Evolutionary conservation across 2,113 vertebrate species (phyloP).

Genomic region (Spea bombifrons): DNA sequence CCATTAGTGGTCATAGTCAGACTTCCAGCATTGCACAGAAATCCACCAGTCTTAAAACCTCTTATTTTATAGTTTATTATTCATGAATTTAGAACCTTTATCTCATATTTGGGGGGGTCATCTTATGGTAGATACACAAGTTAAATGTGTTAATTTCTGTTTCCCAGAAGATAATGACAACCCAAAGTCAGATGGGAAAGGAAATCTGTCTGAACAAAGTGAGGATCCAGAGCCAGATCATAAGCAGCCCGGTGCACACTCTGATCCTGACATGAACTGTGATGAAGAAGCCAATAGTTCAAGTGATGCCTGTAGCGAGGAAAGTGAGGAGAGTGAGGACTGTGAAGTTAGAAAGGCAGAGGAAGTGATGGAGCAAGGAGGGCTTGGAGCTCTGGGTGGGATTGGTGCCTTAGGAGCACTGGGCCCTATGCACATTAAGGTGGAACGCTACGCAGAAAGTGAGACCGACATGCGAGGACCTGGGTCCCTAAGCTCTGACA

Average conservation of each 20-base stretch:
- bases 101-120: too few relatives aligned
- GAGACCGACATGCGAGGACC: slow-evolving; percentile 80
- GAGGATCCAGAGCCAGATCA: slow-evolving; percentile 85
- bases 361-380: slow-evolving; percentile 68
- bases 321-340: slow-evolving; percentile 93
- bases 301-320: slow-evolving; percentile 92
- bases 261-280: slow-evolving; percentile 88
- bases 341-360: slow-evolving; percentile 81
- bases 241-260: slow-evolving; percentile 80
- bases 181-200: slow-evolving; percentile 88
- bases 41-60: too few relatives aligned
- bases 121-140: too few relatives aligned
- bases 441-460: slow-evolving; percentile 90
- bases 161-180: slow-evolving; percentile 86
- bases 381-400: slow-evolving; percentile 19
- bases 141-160: slow-evolving; percentile 23
- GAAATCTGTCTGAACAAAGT: slow-evolving; percentile 86
- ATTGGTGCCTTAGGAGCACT: slow-evolving; percentile 57
- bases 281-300: slow-evolving; percentile 92
- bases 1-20: too few relatives aligned
- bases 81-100: too few relatives aligned
- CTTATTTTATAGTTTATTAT: too few relatives aligned
- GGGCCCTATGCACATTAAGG: slow-evolving; percentile 94
- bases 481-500: slow-evolving; percentile 80
- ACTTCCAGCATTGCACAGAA: too few relatives aligned